Evolutionary conservation across 2,797 vertebrate species (phyloP).

Genomic region (Intellagama lesueurii): DNA sequence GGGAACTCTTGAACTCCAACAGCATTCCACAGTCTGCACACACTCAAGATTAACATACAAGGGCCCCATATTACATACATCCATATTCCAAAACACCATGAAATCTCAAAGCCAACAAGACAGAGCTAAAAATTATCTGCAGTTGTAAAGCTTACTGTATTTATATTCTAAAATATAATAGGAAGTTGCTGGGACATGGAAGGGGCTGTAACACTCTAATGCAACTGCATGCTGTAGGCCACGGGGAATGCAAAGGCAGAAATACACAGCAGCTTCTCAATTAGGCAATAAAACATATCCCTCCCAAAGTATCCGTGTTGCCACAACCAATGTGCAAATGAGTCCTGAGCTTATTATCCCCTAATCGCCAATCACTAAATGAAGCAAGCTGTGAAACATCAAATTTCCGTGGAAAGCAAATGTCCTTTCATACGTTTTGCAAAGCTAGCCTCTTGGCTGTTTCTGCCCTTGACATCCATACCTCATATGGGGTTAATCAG

Average conservation of each 20-base stretch:
- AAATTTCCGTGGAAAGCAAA: no score
- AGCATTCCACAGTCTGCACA: slow-evolving; percentile 6
- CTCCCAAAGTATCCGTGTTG: no score
- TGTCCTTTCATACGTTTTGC: no score
- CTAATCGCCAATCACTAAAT: no score
- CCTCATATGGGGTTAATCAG: not conserved
- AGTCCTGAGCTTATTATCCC: no score
- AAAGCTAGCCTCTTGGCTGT: no score
- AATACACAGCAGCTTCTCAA: no score
- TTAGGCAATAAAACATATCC: no score
- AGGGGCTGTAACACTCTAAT: not conserved
- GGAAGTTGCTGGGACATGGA: not conserved
- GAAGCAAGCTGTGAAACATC: no score
- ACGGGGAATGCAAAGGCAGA: not conserved
- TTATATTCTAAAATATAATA: not conserved
- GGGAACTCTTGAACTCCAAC: slow-evolving; percentile 43
- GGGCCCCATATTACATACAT: accelerated
- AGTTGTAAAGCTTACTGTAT: slow-evolving; percentile 16
- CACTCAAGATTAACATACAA: slow-evolving; percentile 21
- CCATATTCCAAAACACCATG: slow-evolving; percentile 5
- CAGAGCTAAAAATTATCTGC: not conserved
- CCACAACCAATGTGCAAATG: no score
- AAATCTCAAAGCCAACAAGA: not conserved
- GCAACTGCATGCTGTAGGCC: not conserved
- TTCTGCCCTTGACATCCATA: not conserved